Base-by-base conservation (phyloP, 2,888 invertebrate genomes). In the Chrysolina oricalcia region DNA sequence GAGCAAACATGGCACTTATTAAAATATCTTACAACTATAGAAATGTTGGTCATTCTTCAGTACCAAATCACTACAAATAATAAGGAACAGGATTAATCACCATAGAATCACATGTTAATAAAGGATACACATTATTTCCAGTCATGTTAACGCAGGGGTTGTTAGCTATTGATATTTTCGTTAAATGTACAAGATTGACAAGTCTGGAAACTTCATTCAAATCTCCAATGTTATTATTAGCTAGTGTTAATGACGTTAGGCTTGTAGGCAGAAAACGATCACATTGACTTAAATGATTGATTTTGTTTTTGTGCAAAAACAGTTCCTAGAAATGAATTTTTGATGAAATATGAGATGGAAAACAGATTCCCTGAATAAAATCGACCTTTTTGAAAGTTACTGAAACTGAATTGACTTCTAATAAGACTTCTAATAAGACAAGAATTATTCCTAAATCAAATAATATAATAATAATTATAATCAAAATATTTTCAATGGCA, bases 111-210 rank as follows among this genome's bases (percentile, higher is more conserved):
- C 27, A n/a, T 15, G 59, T 59, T 21, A 50, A 17, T 64, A 83
- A 93, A 94, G 93, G 93, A 94, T 93, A 95, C 96, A 94, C 90
- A 85, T 93, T 92, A 83, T 92, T 94, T 81, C 94, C 93, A 74
- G 93, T 93, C 92, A 95, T 93, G 78, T 92, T 92, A 63, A 97
- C 93, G 87, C 97, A 97, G 0, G 97, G 97, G 90, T 98, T 98
- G 77, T 95, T 95, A 85, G 93, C 93, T 77, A 98, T 91, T 17
- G 96, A 95, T 82, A 98, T 92, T 88, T 95, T 95, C 76, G 94
- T 93, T 80, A 98, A 90, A 85, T 93, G 93, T 59, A 90, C 91
- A 78, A 98, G 90, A 87, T 95, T 93, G 68, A 93, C 93, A 79
- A 97, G 90, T 85, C 95, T 95, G 43, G 94, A 94, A 81, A 97